phyloP scores from a whole-genome alignment of 1,140 invertebrate species.

The Aphaenogaster rudis region DNA sequence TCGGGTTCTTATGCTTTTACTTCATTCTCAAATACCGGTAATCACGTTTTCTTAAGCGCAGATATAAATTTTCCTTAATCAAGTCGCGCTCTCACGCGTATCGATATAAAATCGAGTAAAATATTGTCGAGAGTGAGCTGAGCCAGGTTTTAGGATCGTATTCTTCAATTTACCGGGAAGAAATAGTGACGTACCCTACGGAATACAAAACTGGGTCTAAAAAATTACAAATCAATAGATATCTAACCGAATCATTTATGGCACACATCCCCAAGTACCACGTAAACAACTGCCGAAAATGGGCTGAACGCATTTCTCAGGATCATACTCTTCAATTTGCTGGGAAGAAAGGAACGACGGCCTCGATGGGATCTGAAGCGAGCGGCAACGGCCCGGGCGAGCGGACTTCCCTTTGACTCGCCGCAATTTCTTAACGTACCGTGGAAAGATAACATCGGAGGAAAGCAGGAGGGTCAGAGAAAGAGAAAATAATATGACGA shows the following conservation, averaged over 20 bases:
- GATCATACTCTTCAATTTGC: conserved; percentile 59
- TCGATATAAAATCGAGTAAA: background rate
- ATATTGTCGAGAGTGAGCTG: background rate
- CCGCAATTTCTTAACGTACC: conserved; percentile 72
- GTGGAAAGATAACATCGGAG: conserved; percentile 67
- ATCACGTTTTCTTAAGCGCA: background rate
- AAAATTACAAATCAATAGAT: conserved; percentile 33
- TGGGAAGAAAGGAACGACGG: conserved; percentile 29
- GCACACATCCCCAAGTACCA: background rate
- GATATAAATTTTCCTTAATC: conserved; percentile 12
- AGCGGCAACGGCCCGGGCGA: conserved; percentile 13
- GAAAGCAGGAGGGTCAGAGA: conserved; percentile 21
- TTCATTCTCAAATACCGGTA: background rate
- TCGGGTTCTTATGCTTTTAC: background rate
- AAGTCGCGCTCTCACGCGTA: background rate
- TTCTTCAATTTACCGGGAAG: conserved; percentile 52
- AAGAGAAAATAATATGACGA: conserved; percentile 57
- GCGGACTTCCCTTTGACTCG: conserved; percentile 65
- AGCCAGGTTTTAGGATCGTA: background rate
- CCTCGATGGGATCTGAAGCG: conserved; percentile 49
- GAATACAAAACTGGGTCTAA: background rate
- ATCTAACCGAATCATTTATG: background rate
- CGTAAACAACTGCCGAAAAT: conserved; percentile 58
- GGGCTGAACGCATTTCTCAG: conserved; percentile 35
- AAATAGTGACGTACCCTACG: conserved; percentile 11